phyloP scores from a whole-genome alignment of 2,888 invertebrate genomes.

The Ptychoptera contaminata region DNA sequence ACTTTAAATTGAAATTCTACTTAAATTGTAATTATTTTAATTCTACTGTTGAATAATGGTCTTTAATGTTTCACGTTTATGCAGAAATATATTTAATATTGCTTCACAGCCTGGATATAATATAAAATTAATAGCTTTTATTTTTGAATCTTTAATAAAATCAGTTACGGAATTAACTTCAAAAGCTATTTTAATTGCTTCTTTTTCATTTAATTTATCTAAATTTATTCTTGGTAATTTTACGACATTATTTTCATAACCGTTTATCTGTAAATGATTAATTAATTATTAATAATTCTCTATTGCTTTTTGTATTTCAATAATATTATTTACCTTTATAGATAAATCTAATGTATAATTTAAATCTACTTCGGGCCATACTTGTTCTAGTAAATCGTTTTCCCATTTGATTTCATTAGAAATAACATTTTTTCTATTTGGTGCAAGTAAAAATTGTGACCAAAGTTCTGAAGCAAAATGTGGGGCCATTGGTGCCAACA shows the following conservation, averaged over 20 bases:
- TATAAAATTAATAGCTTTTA: slow-evolving; percentile 24
- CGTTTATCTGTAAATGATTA: slow-evolving; percentile 32
- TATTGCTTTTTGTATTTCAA: too few relatives aligned
- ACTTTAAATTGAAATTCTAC: neutral
- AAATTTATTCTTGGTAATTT: slow-evolving; percentile 36
- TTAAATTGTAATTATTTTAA: too few relatives aligned
- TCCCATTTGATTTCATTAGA: slow-evolving; percentile 46
- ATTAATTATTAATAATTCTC: too few relatives aligned
- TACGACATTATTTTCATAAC: slow-evolving; percentile 32
- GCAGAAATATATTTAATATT: slow-evolving; percentile 25
- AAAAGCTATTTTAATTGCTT: slow-evolving; percentile 37
- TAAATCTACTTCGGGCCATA: slow-evolving; percentile 60
- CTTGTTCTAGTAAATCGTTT: slow-evolving; percentile 54
- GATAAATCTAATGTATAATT: slow-evolving; percentile 48
- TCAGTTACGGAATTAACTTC: slow-evolving; percentile 28
- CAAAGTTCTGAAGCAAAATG: slow-evolving; percentile 86
- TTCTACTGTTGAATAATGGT: too few relatives aligned
- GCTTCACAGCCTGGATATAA: slow-evolving; percentile 31
- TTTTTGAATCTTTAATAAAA: slow-evolving; percentile 25
- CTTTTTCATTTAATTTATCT: slow-evolving; percentile 35
- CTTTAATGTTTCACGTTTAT: slow-evolving; percentile 12
- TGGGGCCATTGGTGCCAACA: slow-evolving; percentile 79
- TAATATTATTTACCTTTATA: slow-evolving; percentile 45
- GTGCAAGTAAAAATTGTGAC: slow-evolving; percentile 55
- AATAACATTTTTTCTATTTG: slow-evolving; percentile 35